Base-by-base conservation (phyloP, 2,113 vertebrate genomes). In the Gobio gobio region DNA sequence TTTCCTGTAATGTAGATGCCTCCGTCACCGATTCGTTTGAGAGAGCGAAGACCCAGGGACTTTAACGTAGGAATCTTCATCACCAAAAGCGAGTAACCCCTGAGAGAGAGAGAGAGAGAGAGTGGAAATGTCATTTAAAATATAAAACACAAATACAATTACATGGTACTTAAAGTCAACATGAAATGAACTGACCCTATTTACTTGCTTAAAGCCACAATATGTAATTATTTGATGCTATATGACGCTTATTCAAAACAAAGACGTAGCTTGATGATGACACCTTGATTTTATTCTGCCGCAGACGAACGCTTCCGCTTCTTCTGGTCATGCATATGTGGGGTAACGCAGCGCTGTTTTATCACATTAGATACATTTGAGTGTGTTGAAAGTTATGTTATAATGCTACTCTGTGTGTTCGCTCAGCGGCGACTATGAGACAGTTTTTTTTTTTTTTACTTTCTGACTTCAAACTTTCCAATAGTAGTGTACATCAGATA, bases 1-100 rank as follows among this genome's bases (percentile, higher is more conserved):
- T 98, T 99, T 86, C 94, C 93, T 0, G 94, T 95, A 89, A 99
- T 96, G 91, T 97, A 99, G 47, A 99, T 90, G 0, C 91, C 86
- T 2, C 97, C 97, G 0, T 96, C 93, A 14, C 95, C 97, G 26
- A 99, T 96, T 86, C 92, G 95, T 45, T 86, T 94, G 88, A 99
- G 93, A 2, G 97, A 98, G 6, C 94, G 94, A 76, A 99, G 92
- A 43, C 96, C 96, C 91, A 99, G 90, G 0, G 96, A 97, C 0
- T 95, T 97, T 88, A 99, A 85, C 3, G 96, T 96, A 70, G 93
- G 85, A 82, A 95, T 95, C 93, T 90, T 96, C 95, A 97, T 96
- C 90, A 99, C 96, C 90, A 97, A 54, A 64, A 99, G 90, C 0
- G 97, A 94, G 92, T 97, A 98, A 7, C 94, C 93, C 70, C 97